Evolutionary conservation across 2,888 invertebrate genomes (phyloP), one percentile per base, ranked within the genome.

Genomic region (Tinea pellionella): DNA sequence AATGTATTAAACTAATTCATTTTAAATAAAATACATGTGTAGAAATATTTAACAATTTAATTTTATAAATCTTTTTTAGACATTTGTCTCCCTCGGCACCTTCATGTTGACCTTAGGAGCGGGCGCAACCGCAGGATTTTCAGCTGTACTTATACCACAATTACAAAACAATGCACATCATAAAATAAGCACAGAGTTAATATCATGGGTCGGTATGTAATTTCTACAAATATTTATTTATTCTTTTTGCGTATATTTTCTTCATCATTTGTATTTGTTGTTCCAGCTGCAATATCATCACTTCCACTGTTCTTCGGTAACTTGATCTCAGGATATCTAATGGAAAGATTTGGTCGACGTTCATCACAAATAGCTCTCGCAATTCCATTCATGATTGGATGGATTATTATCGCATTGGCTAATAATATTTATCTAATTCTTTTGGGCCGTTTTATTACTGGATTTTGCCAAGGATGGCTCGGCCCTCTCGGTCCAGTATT

Each of bases 71-170:
- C 7, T 30, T 29, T 80, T 77, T 37, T 75, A 92, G 90, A 75
- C 82, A 3, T 63, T 90, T 37, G 86, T 89, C 59, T 81, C 89
- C 1, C 68, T 85, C 9, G 90, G 90, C 0, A 88, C 90, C 0
- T 83, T 91, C 61, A 75, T 91, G 67, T 68, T 89, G 37, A 88
- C 90, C 0, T 67, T 90, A 0, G 80, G 88, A 6, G 83, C 89
- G 0, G 92, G 92, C 1, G 88, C 91, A 65, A 89, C 90, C 0
- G 81, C 89, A 0, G 92, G 92, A 0, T 91, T 90, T 67, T 91
- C 91, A 1, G 91, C 92, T 2, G 88, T 91, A 12, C 75, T 92
- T 12, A 80, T 92, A 61, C 91, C 92, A 0, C 92, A 92, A 68
- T 71, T 92, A 18, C 68, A 75, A 63, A 78, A 82, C 63, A 59